phyloP scores from a whole-genome alignment of 2,797 vertebrate genomes.

The Fistularia tabacaria region DNA sequence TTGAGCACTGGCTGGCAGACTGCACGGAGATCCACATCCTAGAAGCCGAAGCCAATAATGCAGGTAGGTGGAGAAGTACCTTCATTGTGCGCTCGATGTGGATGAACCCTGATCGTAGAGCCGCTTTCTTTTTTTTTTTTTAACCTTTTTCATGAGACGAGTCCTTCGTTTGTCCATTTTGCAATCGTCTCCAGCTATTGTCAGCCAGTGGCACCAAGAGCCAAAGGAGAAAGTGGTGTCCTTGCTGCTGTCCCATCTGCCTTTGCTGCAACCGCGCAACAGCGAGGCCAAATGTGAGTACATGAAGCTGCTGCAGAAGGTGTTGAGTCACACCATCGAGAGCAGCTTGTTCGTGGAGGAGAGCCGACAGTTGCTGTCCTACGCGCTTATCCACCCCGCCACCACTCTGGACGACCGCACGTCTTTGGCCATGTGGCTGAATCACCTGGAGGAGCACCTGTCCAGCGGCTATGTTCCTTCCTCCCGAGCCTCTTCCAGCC shows the following conservation, averaged over 20 bases:
- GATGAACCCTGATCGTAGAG: not conserved
- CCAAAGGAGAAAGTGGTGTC: conserved; percentile 90
- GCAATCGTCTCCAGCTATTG: conserved; percentile 73
- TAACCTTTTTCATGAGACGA: too few relatives aligned
- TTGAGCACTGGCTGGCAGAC: conserved; percentile 94
- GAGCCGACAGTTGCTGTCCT: conserved; percentile 92
- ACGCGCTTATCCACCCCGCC: conserved; percentile 96
- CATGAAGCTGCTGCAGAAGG: conserved; percentile 93
- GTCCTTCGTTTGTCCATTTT: conserved; percentile 5
- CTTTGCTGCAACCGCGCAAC: conserved; percentile 91
- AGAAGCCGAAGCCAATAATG: conserved; percentile 93
- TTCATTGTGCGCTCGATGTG: not conserved
- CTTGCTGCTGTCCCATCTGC: conserved; percentile 89
- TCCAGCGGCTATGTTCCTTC: conserved; percentile 77
- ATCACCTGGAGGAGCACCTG: conserved; percentile 91
- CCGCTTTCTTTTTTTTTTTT: not conserved
- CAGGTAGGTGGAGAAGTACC: conserved; percentile 73
- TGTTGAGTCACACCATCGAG: conserved; percentile 92
- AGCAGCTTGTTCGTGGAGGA: conserved; percentile 94
- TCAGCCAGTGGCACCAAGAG: conserved; percentile 94
- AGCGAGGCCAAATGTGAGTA: conserved; percentile 92
- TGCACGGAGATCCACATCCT: conserved; percentile 92
- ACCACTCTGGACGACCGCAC: conserved; percentile 94
- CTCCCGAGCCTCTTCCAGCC: conserved; percentile 69
- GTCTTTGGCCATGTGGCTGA: conserved; percentile 91